These are phyloP conservation scores for Hemaris fuciformis DNA, from an alignment of 2,888 invertebrate genomes.

Conservation along the genomic window DNA sequence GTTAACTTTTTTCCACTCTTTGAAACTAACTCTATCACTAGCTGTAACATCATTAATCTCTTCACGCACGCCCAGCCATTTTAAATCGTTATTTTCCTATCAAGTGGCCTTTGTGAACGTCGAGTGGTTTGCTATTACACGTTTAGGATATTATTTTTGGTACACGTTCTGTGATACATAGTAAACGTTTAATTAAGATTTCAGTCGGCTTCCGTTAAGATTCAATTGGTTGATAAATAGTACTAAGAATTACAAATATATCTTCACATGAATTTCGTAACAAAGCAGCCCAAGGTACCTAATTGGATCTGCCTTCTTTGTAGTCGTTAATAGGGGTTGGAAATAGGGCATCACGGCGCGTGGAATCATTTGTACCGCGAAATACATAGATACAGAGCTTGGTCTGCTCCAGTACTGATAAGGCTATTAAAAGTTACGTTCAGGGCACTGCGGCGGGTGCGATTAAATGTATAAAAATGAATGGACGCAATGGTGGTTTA, in stretches of 20 bases:
- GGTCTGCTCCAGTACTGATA: slow-evolving; percentile 72
- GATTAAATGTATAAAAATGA: slow-evolving; percentile 40
- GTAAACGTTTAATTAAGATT: background rate
- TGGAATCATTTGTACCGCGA: slow-evolving; percentile 42
- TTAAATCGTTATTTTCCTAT: background rate
- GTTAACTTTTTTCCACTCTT: background rate
- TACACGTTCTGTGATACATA: background rate
- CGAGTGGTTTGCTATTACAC: background rate
- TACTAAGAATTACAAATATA: background rate
- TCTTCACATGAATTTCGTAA: background rate
- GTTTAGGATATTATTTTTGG: background rate
- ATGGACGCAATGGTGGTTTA: background rate
- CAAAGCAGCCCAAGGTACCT: slow-evolving; percentile 32
- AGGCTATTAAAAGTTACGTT: slow-evolving; percentile 79
- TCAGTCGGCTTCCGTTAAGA: too few relatives aligned
- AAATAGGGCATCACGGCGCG: slow-evolving; percentile 34
- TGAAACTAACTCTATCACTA: background rate
- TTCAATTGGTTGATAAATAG: too few relatives aligned
- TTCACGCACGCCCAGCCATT: background rate
- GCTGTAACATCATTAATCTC: background rate
- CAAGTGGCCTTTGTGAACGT: background rate
- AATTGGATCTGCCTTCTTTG: slow-evolving; percentile 42
- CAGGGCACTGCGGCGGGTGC: slow-evolving; percentile 53
- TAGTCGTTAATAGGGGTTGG: slow-evolving; percentile 59
- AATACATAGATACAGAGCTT: slow-evolving; percentile 51